Percentiles rank a stretch among this genome's conserved stretches.
Evolutionary conservation across 1,140 invertebrate species (phyloP).

Genomic region (Tetraneura akinire): DNA sequence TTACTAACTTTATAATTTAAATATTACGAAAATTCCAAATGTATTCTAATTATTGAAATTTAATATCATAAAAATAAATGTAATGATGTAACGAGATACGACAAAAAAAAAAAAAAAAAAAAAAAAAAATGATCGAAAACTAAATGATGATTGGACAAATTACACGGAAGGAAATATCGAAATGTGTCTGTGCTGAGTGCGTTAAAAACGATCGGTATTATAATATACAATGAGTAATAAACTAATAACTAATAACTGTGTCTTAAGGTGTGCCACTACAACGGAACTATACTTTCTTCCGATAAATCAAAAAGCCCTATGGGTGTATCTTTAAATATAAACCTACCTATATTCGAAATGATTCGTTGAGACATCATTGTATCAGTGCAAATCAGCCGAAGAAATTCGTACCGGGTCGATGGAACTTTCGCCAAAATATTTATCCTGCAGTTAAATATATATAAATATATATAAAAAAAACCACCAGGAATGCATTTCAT

Average conservation of each 20-base stretch:
- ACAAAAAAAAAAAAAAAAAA: too few relatives aligned
- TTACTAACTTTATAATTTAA: too few relatives aligned
- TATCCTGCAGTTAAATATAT: background rate
- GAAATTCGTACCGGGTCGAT: background rate
- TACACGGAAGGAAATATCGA: background rate
- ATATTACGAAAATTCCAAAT: too few relatives aligned
- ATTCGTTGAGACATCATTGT: background rate
- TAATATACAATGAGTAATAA: background rate
- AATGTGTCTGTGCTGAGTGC: background rate
- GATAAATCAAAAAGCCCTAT: background rate
- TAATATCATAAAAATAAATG: too few relatives aligned
- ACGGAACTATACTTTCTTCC: conserved; percentile 3
- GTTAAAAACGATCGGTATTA: background rate
- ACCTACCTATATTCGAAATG: conserved; percentile 4
- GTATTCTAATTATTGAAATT: too few relatives aligned
- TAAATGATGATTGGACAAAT: background rate
- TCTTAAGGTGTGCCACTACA: background rate
- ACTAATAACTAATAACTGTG: background rate
- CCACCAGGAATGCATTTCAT: background rate
- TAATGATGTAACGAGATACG: too few relatives aligned
- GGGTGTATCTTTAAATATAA: background rate
- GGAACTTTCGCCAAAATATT: background rate
- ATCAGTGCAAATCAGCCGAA: background rate
- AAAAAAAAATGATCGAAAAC: too few relatives aligned
- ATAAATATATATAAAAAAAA: too few relatives aligned